These are phyloP conservation scores for Nymphalis polychloros DNA, from an alignment of 2,888 invertebrate species.

Conservation along the genomic window DNA sequence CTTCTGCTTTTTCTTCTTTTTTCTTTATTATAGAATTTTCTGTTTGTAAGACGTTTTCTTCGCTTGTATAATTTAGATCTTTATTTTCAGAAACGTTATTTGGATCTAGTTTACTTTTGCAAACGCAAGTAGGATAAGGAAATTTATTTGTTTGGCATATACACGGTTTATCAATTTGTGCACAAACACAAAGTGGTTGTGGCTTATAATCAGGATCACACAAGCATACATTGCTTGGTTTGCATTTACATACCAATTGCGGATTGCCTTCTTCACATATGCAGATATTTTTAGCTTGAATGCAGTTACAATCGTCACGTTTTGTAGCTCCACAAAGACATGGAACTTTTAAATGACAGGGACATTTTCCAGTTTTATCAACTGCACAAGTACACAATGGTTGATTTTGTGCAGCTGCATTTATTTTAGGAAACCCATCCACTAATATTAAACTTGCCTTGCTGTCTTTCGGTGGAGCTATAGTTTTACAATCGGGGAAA, in stretches of 20 bases:
- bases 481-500: constrained; percentile 68
- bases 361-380: constrained; percentile 58
- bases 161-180: constrained; percentile 63
- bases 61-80: constrained; percentile 37
- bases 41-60: constrained; percentile 24
- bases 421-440: constrained; percentile 67
- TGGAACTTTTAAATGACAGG: constrained; percentile 58
- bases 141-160: constrained; percentile 58
- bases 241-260: constrained; percentile 56
- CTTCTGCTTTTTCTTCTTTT: constrained; percentile 36
- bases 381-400: constrained; percentile 55
- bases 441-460: constrained; percentile 60
- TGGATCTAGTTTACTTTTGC: constrained; percentile 53
- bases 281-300: constrained; percentile 56
- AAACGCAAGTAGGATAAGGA: constrained; percentile 62
- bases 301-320: constrained; percentile 59
- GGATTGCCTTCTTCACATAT: constrained; percentile 57
- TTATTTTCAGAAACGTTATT: background rate
- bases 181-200: constrained; percentile 59
- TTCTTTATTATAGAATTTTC: constrained; percentile 28
- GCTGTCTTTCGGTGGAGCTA: constrained; percentile 51
- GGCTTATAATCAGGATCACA: constrained; percentile 60
- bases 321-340: constrained; percentile 67
- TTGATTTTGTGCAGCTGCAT: constrained; percentile 47
- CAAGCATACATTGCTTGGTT: constrained; percentile 55